A percentile compares a stretch with the other conserved stretches of the same genome.
Evolutionary conservation across 2,797 vertebrate species (phyloP).

Genomic region (Carcharodon carcharias): DNA sequence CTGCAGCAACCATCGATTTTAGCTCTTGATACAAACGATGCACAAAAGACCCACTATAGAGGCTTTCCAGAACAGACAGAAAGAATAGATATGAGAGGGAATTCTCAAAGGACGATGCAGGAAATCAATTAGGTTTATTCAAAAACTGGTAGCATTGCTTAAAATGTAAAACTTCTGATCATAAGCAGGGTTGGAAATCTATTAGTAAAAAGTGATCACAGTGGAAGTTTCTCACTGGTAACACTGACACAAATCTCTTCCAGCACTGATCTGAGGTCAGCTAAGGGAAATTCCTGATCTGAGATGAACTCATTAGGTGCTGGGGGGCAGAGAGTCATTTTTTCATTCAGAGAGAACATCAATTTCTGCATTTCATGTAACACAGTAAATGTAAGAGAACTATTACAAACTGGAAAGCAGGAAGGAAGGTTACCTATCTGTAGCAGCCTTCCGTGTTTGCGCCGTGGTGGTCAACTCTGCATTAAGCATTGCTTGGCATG

Average conservation of each 20-base stretch:
- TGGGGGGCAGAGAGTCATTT: no score
- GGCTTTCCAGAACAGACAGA: constrained; percentile 51
- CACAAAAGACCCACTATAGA: constrained; percentile 65
- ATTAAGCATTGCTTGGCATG: background rate
- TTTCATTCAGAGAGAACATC: background rate
- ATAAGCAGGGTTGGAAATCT: background rate
- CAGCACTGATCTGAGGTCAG: background rate
- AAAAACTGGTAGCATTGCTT: background rate
- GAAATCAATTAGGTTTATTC: background rate
- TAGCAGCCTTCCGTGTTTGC: background rate
- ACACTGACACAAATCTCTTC: background rate
- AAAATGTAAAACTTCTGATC: background rate
- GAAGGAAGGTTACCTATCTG: background rate
- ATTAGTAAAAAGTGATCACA: background rate
- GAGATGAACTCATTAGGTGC: no score
- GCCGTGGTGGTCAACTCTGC: background rate
- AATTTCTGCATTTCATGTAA: background rate
- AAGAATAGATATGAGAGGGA: constrained; percentile 3
- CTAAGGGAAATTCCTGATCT: no score
- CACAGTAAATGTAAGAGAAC: background rate
- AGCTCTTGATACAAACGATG: constrained; percentile 58
- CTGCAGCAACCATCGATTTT: constrained; percentile 43
- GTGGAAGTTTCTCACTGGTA: background rate
- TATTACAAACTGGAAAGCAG: background rate
- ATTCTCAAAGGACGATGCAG: background rate